Evolutionary conservation across 2,113 vertebrate genomes (phyloP).

Genomic region (Oriolus oriolus): DNA sequence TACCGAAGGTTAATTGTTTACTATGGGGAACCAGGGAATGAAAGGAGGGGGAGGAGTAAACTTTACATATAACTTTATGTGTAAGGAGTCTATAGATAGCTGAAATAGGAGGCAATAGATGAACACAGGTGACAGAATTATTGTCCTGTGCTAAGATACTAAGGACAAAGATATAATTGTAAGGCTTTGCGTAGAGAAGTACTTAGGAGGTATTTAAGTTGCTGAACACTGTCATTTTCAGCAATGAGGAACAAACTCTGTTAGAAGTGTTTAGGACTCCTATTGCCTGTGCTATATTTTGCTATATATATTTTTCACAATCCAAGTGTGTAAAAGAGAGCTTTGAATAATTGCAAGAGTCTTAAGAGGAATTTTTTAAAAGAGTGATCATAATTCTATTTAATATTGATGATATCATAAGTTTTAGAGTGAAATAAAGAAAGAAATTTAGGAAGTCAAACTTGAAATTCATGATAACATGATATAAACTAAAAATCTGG

Average conservation of each 20-base stretch:
- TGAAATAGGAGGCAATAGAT: not conserved
- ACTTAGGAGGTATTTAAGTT: not conserved
- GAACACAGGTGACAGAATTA: not conserved
- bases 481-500: not conserved
- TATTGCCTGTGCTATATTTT: not conserved
- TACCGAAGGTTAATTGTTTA: conserved; percentile 33
- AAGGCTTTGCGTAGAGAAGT: not conserved
- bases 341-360: not conserved
- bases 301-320: not conserved
- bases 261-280: not conserved
- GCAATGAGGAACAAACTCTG: not conserved
- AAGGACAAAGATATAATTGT: not conserved
- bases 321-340: not conserved
- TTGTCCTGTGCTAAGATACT: not conserved
- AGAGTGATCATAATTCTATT: not conserved
- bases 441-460: not conserved
- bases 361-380: not conserved
- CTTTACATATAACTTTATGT: not conserved
- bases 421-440: not conserved
- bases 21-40: not conserved
- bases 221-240: not conserved
- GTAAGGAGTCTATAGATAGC: not conserved
- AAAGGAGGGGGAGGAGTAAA: conserved; percentile 8
- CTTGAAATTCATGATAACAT: not conserved
- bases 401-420: not conserved